Percentiles rank a stretch among this genome's conserved stretches.
These are phyloP conservation scores for Isurus oxyrinchus DNA, from an alignment of 2,113 vertebrate species.

Conservation along the genomic window DNA sequence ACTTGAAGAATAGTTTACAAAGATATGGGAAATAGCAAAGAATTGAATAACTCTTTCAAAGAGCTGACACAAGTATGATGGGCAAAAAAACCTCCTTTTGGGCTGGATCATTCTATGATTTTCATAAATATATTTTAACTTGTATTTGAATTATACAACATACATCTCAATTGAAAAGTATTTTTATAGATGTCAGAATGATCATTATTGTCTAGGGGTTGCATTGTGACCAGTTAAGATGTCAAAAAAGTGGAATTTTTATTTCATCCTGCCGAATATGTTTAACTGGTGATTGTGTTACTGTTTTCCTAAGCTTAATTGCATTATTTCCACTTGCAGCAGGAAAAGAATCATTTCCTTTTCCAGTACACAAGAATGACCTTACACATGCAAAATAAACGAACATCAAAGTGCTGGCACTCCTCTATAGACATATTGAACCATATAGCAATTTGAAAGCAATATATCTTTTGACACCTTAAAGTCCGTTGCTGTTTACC, in stretches of 20 bases:
- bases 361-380: not conserved
- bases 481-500: not conserved
- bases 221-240: not conserved
- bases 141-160: not conserved
- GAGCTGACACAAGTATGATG: not conserved
- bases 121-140: not conserved
- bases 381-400: not conserved
- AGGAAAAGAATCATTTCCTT: not conserved
- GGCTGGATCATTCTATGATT: too few relatives aligned
- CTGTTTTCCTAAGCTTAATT: not conserved
- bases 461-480: not conserved
- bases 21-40: too few relatives aligned
- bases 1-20: too few relatives aligned
- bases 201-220: too few relatives aligned
- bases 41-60: not conserved
- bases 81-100: not conserved
- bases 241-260: not conserved
- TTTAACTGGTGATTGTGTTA: not conserved
- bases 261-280: not conserved
- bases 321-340: constrained; percentile 5
- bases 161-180: not conserved
- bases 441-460: not conserved
- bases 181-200: not conserved
- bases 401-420: not conserved
- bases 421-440: not conserved